phyloP scores from a whole-genome alignment of 2,888 invertebrate species.

The Rutpela maculata region DNA sequence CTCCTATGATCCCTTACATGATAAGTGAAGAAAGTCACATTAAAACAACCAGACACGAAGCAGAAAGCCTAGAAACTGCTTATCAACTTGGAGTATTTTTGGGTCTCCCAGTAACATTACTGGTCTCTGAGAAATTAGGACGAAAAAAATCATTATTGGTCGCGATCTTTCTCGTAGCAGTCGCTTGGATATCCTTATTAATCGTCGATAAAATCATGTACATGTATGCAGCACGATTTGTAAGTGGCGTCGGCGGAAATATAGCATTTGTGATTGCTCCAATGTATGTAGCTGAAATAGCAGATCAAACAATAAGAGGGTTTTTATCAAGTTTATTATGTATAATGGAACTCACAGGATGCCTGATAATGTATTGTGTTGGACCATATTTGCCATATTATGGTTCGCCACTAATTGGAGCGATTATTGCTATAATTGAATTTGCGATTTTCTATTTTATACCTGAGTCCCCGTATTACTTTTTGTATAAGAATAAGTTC shows the following conservation, averaged over 20 bases:
- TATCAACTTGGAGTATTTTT: slow-evolving; percentile 63
- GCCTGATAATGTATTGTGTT: slow-evolving; percentile 66
- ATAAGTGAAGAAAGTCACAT: slow-evolving; percentile 65
- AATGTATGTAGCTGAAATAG: slow-evolving; percentile 72
- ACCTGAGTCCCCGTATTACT: slow-evolving; percentile 72
- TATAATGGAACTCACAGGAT: slow-evolving; percentile 69
- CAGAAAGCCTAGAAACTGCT: slow-evolving; percentile 65
- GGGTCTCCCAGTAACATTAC: slow-evolving; percentile 69
- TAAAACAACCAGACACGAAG: slow-evolving; percentile 62
- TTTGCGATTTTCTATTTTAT: slow-evolving; percentile 68
- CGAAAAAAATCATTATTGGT: slow-evolving; percentile 68
- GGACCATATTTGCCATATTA: slow-evolving; percentile 68
- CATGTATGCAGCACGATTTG: slow-evolving; percentile 67
- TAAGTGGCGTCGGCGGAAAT: slow-evolving; percentile 63
- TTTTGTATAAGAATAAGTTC: slow-evolving; percentile 64
- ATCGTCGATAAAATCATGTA: slow-evolving; percentile 66
- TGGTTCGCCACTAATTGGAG: slow-evolving; percentile 67
- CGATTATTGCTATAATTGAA: slow-evolving; percentile 64
- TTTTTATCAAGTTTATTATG: slow-evolving; percentile 68
- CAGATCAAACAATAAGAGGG: slow-evolving; percentile 69
- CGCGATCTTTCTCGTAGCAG: slow-evolving; percentile 66
- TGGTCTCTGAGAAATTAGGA: slow-evolving; percentile 67
- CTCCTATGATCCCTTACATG: slow-evolving; percentile 70
- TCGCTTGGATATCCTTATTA: slow-evolving; percentile 70
- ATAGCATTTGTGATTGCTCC: slow-evolving; percentile 70